Conservation (phyloP, 2,797 vertebrate genomes). For the Sebastes matsubarae region DNA sequence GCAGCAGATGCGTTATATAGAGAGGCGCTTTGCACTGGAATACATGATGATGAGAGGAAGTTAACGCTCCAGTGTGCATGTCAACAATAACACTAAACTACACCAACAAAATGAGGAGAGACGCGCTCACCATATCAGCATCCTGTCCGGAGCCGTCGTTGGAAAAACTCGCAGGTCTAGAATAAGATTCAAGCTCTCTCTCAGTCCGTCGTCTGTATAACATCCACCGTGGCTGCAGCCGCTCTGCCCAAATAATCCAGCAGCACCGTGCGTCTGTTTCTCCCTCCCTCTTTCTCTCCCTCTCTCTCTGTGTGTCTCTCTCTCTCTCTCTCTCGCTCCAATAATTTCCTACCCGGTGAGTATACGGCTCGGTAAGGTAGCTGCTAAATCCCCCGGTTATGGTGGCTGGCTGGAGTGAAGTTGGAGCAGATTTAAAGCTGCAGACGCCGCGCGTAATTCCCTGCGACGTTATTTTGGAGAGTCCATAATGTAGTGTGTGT, state of each 20-base stretch:
- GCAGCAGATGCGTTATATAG: conserved; percentile 2
- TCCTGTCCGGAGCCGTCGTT: conserved; percentile 41
- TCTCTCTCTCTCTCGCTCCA: conserved; percentile 62
- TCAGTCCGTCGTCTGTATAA: conserved; percentile 63
- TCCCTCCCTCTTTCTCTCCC: conserved; percentile 23
- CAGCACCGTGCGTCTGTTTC: conserved; percentile 55
- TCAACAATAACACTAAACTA: conserved; percentile 23
- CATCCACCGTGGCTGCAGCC: conserved; percentile 78
- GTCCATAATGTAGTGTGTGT: background rate
- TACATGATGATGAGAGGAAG: conserved; percentile 32
- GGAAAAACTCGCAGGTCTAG: conserved; percentile 43
- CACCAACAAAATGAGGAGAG: background rate
- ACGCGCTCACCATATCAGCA: conserved; percentile 74
- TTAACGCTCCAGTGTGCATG: conserved; percentile 34
- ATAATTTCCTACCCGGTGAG: conserved; percentile 65
- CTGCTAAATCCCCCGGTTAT: conserved; percentile 37
- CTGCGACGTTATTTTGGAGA: conserved; percentile 1
- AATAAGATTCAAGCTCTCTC: conserved; percentile 50
- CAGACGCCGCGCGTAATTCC: conserved; percentile 41
- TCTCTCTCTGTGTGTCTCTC: conserved; percentile 5
- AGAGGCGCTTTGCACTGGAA: background rate
- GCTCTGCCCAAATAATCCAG: conserved; percentile 75
- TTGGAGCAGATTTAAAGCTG: conserved; percentile 61
- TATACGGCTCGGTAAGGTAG: conserved; percentile 46
- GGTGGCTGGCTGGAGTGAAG: conserved; percentile 55